Percentiles rank a stretch among this genome's conserved stretches.
These are phyloP conservation scores for Lithobates pipiens DNA, from an alignment of 2,797 vertebrate species.

Conservation along the genomic window DNA sequence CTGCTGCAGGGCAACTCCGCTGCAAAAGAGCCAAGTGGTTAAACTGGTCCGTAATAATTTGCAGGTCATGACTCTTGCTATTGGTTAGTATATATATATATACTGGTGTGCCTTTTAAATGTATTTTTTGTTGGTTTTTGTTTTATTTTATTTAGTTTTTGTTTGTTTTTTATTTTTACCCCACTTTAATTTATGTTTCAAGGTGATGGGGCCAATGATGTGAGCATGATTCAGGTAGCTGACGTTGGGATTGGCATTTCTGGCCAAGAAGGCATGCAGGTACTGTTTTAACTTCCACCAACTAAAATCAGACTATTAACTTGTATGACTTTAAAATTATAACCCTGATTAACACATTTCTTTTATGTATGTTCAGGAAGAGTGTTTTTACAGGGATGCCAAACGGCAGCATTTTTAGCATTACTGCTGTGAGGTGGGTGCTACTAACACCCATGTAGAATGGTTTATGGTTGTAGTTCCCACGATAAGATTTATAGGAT, in stretches of 20 bases:
- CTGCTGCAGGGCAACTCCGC: slow-evolving; percentile 91
- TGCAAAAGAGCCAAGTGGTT: slow-evolving; percentile 94
- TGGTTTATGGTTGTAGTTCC: too few species aligned
- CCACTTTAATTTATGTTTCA: slow-evolving; percentile 1
- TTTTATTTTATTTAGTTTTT: background rate
- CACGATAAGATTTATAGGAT: too few species aligned
- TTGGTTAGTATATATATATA: slow-evolving; percentile 79
- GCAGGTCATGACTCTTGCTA: slow-evolving; percentile 87
- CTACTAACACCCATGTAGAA: too few species aligned
- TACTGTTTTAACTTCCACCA: slow-evolving; percentile 64
- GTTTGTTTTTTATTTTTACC: background rate
- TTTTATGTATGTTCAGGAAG: too few species aligned
- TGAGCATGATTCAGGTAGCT: slow-evolving; percentile 96
- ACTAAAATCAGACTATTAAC: background rate
- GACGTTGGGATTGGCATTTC: slow-evolving; percentile 91
- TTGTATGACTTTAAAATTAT: too few species aligned
- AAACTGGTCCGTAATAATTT: slow-evolving; percentile 82
- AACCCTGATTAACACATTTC: too few species aligned
- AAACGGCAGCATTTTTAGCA: too few species aligned
- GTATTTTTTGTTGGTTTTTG: background rate
- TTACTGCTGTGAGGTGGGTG: too few species aligned
- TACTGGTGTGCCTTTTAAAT: background rate
- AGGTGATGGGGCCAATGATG: slow-evolving; percentile 98
- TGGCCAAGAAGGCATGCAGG: slow-evolving; percentile 98
- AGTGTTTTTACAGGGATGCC: too few species aligned